phyloP scores from a whole-genome alignment of 2,888 invertebrate genomes.

The Patella depressa region DNA sequence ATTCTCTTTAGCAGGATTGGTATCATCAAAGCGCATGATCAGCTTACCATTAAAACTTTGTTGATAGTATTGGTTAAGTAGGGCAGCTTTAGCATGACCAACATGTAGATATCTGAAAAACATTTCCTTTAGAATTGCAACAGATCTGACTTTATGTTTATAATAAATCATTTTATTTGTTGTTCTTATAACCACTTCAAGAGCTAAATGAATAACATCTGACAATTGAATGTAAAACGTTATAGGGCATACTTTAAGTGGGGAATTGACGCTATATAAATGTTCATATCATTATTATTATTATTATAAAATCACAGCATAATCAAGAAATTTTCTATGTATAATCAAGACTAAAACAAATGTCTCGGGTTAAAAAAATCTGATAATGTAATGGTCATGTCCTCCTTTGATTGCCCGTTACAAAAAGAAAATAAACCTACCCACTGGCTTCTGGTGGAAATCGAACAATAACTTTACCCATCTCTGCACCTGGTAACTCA shows the following conservation, averaged over 20 bases:
- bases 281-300: too few relatives aligned
- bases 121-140: background rate
- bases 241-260: too few relatives aligned
- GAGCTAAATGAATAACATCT: too few relatives aligned
- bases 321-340: too few relatives aligned
- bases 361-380: background rate
- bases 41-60: slow-evolving; percentile 88
- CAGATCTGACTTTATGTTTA: too few relatives aligned
- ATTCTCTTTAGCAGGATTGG: slow-evolving; percentile 98
- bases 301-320: too few relatives aligned
- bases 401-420: background rate
- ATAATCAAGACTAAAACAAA: background rate
- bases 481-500: slow-evolving; percentile 95
- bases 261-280: too few relatives aligned
- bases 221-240: too few relatives aligned
- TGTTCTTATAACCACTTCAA: too few relatives aligned
- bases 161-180: too few relatives aligned
- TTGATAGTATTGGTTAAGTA: slow-evolving; percentile 95
- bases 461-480: slow-evolving; percentile 96
- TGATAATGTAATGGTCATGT: background rate
- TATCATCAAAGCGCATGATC: slow-evolving; percentile 99
- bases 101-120: slow-evolving; percentile 86
- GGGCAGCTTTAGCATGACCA: slow-evolving; percentile 98
- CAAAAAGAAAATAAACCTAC: slow-evolving; percentile 70
- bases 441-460: slow-evolving; percentile 99